These are phyloP conservation scores for Amphipoea lucens DNA, from an alignment of 2,888 invertebrate species.

Conservation along the genomic window DNA sequence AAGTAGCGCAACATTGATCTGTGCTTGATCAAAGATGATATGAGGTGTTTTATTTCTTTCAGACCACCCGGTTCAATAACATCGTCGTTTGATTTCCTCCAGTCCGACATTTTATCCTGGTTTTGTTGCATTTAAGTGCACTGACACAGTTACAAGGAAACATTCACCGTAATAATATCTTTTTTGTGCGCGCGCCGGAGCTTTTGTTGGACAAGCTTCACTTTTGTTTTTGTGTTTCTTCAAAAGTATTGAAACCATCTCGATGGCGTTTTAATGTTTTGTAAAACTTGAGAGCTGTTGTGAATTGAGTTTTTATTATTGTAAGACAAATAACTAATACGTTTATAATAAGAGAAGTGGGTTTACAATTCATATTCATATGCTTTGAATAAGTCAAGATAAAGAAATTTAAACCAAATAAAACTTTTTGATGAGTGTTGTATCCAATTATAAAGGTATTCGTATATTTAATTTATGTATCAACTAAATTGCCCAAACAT, in stretches of 20 bases:
- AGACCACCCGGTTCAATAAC: conserved; percentile 17
- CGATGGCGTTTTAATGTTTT: conserved; percentile 37
- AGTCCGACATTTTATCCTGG: conserved; percentile 25
- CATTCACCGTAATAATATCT: conserved; percentile 51
- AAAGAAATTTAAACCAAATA: conserved; percentile 10
- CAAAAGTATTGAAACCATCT: conserved; percentile 44
- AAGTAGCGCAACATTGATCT: not conserved
- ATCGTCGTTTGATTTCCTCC: conserved; percentile 13
- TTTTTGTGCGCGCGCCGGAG: conserved; percentile 43
- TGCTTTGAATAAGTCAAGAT: conserved; percentile 11
- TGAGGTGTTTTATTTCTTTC: not conserved
- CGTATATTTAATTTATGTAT: conserved; percentile 37
- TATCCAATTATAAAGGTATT: conserved; percentile 34
- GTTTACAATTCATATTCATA: too few relatives aligned
- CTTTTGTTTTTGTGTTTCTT: conserved; percentile 46
- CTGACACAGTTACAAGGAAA: conserved; percentile 55
- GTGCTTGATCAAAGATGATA: not conserved
- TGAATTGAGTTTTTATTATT: conserved; percentile 18
- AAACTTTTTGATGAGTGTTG: conserved; percentile 14
- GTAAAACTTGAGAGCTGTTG: conserved; percentile 14
- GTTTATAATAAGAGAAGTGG: not conserved
- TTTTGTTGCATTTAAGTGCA: conserved; percentile 43
- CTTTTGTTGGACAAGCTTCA: conserved; percentile 36
- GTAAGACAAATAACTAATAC: not conserved
- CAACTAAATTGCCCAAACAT: conserved; percentile 21